Base-by-base conservation (phyloP, 2,113 vertebrate species). In the Pachypanchax playfairii region DNA sequence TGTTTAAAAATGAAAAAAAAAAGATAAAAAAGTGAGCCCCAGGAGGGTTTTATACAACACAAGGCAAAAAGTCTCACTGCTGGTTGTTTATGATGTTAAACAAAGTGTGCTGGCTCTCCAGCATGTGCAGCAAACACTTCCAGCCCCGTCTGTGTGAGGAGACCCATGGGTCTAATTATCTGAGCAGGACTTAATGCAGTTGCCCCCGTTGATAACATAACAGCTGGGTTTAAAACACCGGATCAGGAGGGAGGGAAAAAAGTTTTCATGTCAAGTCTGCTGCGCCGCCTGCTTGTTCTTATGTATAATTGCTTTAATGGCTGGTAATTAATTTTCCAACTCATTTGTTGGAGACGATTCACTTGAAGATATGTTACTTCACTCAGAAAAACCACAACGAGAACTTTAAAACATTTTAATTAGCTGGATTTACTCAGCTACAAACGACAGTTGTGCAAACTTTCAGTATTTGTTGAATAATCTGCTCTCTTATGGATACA, bases 311-410 rank as follows among this genome's bases (percentile, higher is more conserved):
- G 14, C 58, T 65, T 47, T 66, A 54, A 62, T 73, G 46, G 31
- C 44, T 18, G 31, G 28, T 68, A 62, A 76, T 85, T 73, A 44
- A 63, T 73, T 72, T 76, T 41, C 49, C 38, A 20, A 38, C 44
- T 57, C 24, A 31, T 48, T 41, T 58, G 25, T 22, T 59, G 21
- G 18, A 60, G 18, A 0, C 4, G 21, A 35, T 53, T 46, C 52
- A 1, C 43, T 20, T 15, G 54, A 50, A 46, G 22, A 69, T 47
- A 29, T 6, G 6, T 6, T 9, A 15, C 11, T 17, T 57, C 6
- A 33, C 8, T 43, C 35, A 54, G 20, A 56, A 58, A 10, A 57
- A 57, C 48, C 20, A 53, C 21, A 39, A 31, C 25, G 11, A 22
- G 22, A 26, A 29, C 11, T 60, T 48, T n/a, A 49, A 56, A 20